Evolutionary conservation across 2,888 invertebrate species (phyloP).

Genomic region (Diaprepes abbreviatus): DNA sequence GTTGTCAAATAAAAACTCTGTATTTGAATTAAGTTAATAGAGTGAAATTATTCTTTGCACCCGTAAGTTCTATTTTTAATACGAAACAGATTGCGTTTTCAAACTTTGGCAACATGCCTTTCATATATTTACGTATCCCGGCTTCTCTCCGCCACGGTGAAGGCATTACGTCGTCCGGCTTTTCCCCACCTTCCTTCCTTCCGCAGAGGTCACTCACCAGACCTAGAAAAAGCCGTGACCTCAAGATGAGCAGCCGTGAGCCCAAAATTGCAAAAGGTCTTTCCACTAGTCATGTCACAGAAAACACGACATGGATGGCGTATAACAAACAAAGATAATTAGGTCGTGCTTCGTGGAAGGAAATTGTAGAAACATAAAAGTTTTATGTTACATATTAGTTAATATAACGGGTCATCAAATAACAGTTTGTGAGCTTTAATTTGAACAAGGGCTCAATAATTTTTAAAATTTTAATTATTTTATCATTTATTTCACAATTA

Average conservation of each 20-base stretch:
- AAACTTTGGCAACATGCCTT: not conserved
- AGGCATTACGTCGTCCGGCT: not conserved
- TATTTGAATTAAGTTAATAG: too few relatives aligned
- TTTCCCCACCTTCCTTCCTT: conserved; percentile 62
- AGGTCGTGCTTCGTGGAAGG: conserved; percentile 3
- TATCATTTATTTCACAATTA: too few relatives aligned
- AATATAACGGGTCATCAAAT: too few relatives aligned
- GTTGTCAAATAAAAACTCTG: too few relatives aligned
- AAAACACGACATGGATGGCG: conserved; percentile 10
- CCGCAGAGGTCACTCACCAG: conserved; percentile 63
- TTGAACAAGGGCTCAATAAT: too few relatives aligned
- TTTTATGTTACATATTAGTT: too few relatives aligned
- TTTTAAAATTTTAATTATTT: too few relatives aligned
- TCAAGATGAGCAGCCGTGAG: conserved; percentile 51
- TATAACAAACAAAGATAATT: conserved; percentile 22
- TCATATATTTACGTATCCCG: not conserved
- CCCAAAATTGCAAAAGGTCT: conserved; percentile 14
- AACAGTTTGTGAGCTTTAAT: too few relatives aligned
- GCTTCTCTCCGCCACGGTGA: not conserved
- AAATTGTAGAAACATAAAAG: not conserved
- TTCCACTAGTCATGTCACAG: conserved; percentile 27
- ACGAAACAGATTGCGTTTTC: too few relatives aligned
- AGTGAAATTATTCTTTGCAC: too few relatives aligned
- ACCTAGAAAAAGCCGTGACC: conserved; percentile 59
- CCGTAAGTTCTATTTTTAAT: too few relatives aligned